Evolutionary conservation across 2,888 invertebrate species (phyloP).

Genomic region (Bombylius major): DNA sequence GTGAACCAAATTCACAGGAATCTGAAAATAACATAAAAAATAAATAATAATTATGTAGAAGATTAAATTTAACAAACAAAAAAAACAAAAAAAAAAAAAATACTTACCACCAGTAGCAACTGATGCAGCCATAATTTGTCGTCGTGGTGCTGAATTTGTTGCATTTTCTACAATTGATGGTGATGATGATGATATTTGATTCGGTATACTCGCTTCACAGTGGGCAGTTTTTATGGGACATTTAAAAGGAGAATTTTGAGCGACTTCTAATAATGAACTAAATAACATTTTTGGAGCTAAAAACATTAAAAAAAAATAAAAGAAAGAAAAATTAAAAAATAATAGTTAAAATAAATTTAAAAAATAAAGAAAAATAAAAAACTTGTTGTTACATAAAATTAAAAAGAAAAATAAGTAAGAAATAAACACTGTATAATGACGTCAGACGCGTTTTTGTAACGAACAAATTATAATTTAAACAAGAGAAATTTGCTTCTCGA

Average conservation of each 20-base stretch:
- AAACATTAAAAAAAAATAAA: too few relatives aligned
- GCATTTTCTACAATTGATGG: slow-evolving; percentile 15
- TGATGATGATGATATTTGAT: background rate
- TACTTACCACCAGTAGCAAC: slow-evolving; percentile 28
- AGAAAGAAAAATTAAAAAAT: background rate
- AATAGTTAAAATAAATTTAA: too few relatives aligned
- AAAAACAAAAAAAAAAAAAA: background rate
- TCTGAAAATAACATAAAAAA: slow-evolving; percentile 27
- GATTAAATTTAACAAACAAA: background rate
- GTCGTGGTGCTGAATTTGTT: slow-evolving; percentile 20
- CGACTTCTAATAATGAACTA: slow-evolving; percentile 47
- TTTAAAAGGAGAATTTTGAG: slow-evolving; percentile 50
- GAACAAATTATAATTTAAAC: too few relatives aligned
- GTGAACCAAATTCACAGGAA: slow-evolving; percentile 83
- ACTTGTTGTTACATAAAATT: too few relatives aligned
- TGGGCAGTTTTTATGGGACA: slow-evolving; percentile 46
- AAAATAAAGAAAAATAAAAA: too few relatives aligned
- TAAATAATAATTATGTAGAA: background rate
- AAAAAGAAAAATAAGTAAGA: too few relatives aligned
- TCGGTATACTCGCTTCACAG: slow-evolving; percentile 38
- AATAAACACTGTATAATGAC: too few relatives aligned
- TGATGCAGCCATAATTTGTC: slow-evolving; percentile 30
- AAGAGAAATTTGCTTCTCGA: too few relatives aligned
- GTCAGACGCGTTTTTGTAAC: too few relatives aligned
- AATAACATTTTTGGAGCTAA: slow-evolving; percentile 37